Evolutionary conservation across 2,113 vertebrate species (phyloP), one percentile per base, ranked within the genome.

Genomic region (Cranoglanis bouderius): DNA sequence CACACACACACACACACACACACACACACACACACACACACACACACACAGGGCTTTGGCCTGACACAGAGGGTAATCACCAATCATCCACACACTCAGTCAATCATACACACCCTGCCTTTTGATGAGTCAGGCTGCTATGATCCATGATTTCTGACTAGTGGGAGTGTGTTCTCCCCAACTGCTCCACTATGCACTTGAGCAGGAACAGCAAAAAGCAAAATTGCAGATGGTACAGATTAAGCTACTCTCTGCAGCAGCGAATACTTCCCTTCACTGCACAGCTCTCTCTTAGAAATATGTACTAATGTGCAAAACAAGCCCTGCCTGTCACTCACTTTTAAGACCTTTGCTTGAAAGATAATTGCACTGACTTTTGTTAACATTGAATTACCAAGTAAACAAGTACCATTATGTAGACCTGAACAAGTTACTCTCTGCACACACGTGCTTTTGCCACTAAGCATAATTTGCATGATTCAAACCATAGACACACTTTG

Each of bases 191-290:
- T 46, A 57, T 77, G 78, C 80, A 84, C 80, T 87, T 70, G 77
- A 83, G 65, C 77, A 70, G 57, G 24, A 82, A 91, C 91, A 90
- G 90, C 90, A 65, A 93, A 92, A 80, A 95, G 94, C 93, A 91
- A 92, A 91, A 91, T 89, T 92, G 85, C 95, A 95, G 93, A 95
- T 95, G 94, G 94, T 92, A 94, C 90, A 95, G 94, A 96, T 96
- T 95, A 96, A 92, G 90, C 92, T 88, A 92, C 90, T 93, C 92
- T 92, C 93, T 95, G 93, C 91, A 95, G 94, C 92, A 93, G 94
- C 91, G 93, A 92, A 57, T 87, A 87, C 89, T 86, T 86, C 86
- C 81, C 0, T 10, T 90, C 35, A 53, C 49, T 70, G 24, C 88
- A 6, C 70, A 53, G 5, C 84, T 40, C 40, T 70, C 26, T 35